These are phyloP conservation scores for Sula dactylatra DNA, from an alignment of 2,113 vertebrate genomes.

Conservation along the genomic window DNA sequence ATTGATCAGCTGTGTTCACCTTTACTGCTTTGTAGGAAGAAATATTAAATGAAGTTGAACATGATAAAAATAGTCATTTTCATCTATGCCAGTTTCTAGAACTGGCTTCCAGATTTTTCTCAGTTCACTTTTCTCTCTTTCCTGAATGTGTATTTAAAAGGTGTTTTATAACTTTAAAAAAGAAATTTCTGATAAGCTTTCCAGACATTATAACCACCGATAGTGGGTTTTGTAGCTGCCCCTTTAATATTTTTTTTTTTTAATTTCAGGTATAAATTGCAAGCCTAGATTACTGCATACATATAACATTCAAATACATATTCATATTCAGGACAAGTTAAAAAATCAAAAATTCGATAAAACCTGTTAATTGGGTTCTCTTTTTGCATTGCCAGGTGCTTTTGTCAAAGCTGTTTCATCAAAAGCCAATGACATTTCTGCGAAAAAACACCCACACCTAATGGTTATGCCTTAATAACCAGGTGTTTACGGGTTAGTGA, in stretches of 20 bases:
- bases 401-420: neutral
- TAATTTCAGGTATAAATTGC: neutral
- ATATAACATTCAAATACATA: neutral
- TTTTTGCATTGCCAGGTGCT: neutral
- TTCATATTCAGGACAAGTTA: neutral
- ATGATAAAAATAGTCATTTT: neutral
- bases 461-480: neutral
- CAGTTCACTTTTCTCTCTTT: neutral
- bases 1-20: neutral
- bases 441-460: neutral
- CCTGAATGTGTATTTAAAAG: neutral
- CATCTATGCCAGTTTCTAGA: neutral
- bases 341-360: neutral
- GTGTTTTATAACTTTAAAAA: neutral
- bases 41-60: neutral
- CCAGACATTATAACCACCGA: neutral
- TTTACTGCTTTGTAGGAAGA: neutral
- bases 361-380: neutral
- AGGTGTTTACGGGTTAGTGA: neutral
- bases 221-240: neutral
- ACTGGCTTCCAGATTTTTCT: constrained; percentile 8
- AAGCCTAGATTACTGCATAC: neutral
- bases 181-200: neutral
- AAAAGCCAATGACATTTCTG: neutral
- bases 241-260: neutral